These are phyloP conservation scores for Lissocephala sabroskyi DNA, from an alignment of 2,888 invertebrate genomes.

Conservation along the genomic window DNA sequence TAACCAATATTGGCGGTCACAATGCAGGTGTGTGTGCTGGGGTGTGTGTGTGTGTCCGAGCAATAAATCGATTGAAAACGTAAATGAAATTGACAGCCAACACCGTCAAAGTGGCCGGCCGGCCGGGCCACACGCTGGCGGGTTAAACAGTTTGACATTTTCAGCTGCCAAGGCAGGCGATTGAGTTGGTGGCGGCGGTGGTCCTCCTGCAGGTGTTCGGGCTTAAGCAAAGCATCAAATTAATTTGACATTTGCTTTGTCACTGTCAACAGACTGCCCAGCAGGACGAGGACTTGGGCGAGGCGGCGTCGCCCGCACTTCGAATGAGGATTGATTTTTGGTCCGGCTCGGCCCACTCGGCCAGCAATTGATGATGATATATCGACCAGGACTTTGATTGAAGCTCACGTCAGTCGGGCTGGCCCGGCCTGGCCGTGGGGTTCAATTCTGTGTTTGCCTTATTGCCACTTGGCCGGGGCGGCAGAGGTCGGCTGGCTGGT, in stretches of 20 bases:
- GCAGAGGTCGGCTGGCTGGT: not conserved
- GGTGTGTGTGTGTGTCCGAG: slow-evolving; percentile 10
- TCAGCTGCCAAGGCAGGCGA: not conserved
- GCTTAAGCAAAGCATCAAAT: slow-evolving; percentile 53
- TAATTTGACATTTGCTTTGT: slow-evolving; percentile 65
- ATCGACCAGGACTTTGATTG: slow-evolving; percentile 32
- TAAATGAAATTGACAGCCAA: slow-evolving; percentile 65
- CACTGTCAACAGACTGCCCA: slow-evolving; percentile 41
- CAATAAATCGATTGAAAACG: slow-evolving; percentile 61
- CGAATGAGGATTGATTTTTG: not conserved
- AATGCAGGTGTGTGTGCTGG: slow-evolving; percentile 1
- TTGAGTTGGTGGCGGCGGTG: no score
- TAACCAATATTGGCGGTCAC: slow-evolving; percentile 58
- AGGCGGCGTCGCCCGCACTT: no score
- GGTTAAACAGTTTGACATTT: slow-evolving; percentile 23
- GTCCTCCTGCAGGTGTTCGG: slow-evolving; percentile 29
- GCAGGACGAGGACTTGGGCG: no score
- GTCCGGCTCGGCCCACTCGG: not conserved
- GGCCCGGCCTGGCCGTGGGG: no score
- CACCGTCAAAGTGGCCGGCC: no score
- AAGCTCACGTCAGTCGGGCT: no score
- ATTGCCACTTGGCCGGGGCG: slow-evolving; percentile 38
- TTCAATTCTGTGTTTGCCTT: slow-evolving; percentile 38
- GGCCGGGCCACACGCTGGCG: slow-evolving; percentile 43
- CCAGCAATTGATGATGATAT: slow-evolving; percentile 37